Conservation (phyloP, 1,140 invertebrate species). For the Spodoptera litura region DNA sequence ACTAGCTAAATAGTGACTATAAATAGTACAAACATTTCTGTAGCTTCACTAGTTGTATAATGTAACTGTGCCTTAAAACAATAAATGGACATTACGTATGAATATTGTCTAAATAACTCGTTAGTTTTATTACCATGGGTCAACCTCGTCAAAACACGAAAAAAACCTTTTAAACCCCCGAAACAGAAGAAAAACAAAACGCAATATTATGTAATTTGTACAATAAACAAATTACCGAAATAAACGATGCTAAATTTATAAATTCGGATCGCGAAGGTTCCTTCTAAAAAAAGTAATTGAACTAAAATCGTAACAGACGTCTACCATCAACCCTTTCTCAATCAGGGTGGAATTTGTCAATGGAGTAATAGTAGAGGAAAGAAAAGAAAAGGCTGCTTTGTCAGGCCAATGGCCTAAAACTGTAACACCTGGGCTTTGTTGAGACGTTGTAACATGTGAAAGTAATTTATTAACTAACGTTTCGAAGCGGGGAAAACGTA, state of each 20-base stretch:
- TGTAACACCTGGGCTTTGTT: constrained; percentile 63
- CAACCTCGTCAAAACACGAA: too few relatives aligned
- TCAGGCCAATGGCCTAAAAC: constrained; percentile 55
- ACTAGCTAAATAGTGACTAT: not conserved
- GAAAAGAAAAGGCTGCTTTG: constrained; percentile 47
- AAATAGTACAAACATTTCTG: not conserved
- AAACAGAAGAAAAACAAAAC: too few relatives aligned
- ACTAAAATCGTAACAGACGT: constrained; percentile 36
- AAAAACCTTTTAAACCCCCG: too few relatives aligned
- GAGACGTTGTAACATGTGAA: constrained; percentile 56
- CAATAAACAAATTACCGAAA: too few relatives aligned
- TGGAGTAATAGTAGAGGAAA: constrained; percentile 24
- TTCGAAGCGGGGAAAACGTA: constrained; percentile 37
- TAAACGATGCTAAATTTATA: too few relatives aligned
- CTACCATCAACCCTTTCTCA: constrained; percentile 52
- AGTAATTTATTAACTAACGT: constrained; percentile 55
- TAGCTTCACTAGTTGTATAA: too few relatives aligned
- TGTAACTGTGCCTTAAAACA: too few relatives aligned
- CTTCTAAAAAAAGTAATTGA: not conserved
- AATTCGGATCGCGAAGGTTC: not conserved
- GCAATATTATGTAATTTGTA: too few relatives aligned
- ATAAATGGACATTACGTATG: too few relatives aligned
- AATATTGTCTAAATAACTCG: too few relatives aligned
- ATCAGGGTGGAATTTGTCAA: constrained; percentile 57
- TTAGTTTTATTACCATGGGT: too few relatives aligned